Percentiles rank a stretch among this genome's conserved stretches.
These are phyloP conservation scores for Ptychadena robeensis DNA, from an alignment of 2,797 vertebrate genomes.

Conservation along the genomic window DNA sequence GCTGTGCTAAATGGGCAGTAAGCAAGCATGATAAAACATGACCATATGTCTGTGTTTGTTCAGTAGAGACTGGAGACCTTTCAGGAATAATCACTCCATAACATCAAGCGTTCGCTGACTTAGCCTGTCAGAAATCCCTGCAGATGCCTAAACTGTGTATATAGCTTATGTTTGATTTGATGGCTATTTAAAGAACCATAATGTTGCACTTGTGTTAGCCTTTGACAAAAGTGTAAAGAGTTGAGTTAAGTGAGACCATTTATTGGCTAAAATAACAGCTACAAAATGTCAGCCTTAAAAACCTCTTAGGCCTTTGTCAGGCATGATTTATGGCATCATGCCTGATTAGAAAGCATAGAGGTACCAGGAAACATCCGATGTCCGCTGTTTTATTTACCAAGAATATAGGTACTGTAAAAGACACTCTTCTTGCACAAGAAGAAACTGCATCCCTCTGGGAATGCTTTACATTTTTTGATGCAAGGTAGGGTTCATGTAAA, in stretches of 20 bases:
- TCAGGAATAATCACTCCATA: constrained; percentile 35
- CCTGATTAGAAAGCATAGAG: too few relatives aligned
- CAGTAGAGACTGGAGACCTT: constrained; percentile 46
- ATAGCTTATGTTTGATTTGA: constrained; percentile 22
- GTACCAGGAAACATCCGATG: not conserved
- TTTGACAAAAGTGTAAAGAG: not conserved
- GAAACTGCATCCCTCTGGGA: too few relatives aligned
- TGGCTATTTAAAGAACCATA: not conserved
- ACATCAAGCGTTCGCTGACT: constrained; percentile 28
- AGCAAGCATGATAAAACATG: constrained; percentile 35
- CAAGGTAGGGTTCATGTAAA: too few relatives aligned
- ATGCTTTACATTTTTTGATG: too few relatives aligned
- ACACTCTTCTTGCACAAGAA: too few relatives aligned
- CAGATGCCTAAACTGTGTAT: constrained; percentile 1
- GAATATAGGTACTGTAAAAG: not conserved
- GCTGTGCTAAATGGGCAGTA: constrained; percentile 48
- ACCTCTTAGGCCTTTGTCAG: not conserved
- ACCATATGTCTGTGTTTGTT: constrained; percentile 56
- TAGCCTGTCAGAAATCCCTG: constrained; percentile 25
- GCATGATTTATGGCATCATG: not conserved
- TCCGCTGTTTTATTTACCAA: not conserved
- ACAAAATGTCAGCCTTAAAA: not conserved
- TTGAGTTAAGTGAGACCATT: not conserved
- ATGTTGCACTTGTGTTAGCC: not conserved
- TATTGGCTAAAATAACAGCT: not conserved